Conservation (phyloP, 2,888 invertebrate genomes). For the Andrena minutula region DNA sequence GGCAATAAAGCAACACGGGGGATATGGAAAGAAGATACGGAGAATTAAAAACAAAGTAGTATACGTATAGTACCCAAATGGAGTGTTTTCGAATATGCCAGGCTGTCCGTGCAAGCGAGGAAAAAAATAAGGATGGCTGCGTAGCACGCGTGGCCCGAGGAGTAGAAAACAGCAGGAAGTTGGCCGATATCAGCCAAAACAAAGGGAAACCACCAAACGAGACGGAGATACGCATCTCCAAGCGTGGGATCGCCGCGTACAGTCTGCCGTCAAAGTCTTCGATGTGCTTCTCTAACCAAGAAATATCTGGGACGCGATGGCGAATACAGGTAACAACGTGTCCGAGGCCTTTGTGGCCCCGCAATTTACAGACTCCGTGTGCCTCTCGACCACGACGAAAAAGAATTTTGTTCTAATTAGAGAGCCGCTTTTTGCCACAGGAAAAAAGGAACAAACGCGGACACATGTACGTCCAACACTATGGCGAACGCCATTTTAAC, state of each 20-base stretch:
- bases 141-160: slow-evolving; percentile 60
- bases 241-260: slow-evolving; percentile 79
- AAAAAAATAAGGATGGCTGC: slow-evolving; percentile 48
- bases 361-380: slow-evolving; percentile 11
- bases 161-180: slow-evolving; percentile 83
- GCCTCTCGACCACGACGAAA: slow-evolving; percentile 14
- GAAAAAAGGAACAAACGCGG: background rate
- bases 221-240: slow-evolving; percentile 81
- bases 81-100: slow-evolving; percentile 13
- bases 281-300: slow-evolving; percentile 61
- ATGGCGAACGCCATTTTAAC: slow-evolving; percentile 3
- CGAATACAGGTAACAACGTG: slow-evolving; percentile 45
- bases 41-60: no score
- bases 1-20: no score
- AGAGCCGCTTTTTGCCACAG: background rate
- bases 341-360: slow-evolving; percentile 42
- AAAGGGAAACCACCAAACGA: slow-evolving; percentile 82
- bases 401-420: slow-evolving; percentile 38
- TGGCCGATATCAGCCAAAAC: slow-evolving; percentile 80
- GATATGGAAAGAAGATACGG: no score
- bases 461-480: background rate
- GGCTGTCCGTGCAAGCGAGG: slow-evolving; percentile 4
- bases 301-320: slow-evolving; percentile 67
- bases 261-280: slow-evolving; percentile 62
- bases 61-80: no score